Percentiles rank a stretch among this genome's conserved stretches.
Evolutionary conservation across 2,797 vertebrate genomes (phyloP).

Genomic region (Pseudochirops cupreus): DNA sequence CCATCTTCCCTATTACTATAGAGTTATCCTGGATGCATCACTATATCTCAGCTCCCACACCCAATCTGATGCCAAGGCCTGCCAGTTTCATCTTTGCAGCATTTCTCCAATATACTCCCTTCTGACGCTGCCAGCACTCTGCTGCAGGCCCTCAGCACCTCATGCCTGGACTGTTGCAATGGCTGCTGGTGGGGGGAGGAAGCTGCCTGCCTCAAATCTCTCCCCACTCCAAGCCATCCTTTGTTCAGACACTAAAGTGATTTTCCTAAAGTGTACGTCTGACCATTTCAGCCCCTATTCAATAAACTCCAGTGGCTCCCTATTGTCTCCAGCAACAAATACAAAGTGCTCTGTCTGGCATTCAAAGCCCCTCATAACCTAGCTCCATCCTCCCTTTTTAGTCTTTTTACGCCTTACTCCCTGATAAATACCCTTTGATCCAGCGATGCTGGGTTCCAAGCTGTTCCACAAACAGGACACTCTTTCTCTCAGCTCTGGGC

Average conservation of each 20-base stretch:
- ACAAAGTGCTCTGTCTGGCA: not conserved
- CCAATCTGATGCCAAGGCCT: not conserved
- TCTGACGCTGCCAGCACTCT: not conserved
- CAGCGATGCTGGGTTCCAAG: not conserved
- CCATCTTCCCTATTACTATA: not conserved
- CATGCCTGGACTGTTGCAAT: not conserved
- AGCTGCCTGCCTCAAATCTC: too few relatives aligned
- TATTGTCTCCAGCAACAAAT: not conserved
- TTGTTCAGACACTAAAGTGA: not conserved
- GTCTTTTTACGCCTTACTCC: not conserved
- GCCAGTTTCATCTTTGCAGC: too few relatives aligned
- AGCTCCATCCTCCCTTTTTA: not conserved
- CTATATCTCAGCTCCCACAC: not conserved
- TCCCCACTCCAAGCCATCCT: not conserved
- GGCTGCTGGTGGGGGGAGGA: not conserved
- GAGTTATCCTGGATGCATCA: too few relatives aligned
- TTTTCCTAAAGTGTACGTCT: not conserved
- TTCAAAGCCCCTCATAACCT: not conserved
- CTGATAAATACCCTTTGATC: not conserved
- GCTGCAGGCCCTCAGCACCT: too few relatives aligned
- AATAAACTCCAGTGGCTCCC: not conserved
- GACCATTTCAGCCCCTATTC: not conserved
- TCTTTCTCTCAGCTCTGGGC: not conserved
- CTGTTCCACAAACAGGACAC: not conserved
- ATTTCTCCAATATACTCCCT: too few relatives aligned